phyloP scores from a whole-genome alignment of 2,888 invertebrate species.

The Megaustenia siamemsis region DNA sequence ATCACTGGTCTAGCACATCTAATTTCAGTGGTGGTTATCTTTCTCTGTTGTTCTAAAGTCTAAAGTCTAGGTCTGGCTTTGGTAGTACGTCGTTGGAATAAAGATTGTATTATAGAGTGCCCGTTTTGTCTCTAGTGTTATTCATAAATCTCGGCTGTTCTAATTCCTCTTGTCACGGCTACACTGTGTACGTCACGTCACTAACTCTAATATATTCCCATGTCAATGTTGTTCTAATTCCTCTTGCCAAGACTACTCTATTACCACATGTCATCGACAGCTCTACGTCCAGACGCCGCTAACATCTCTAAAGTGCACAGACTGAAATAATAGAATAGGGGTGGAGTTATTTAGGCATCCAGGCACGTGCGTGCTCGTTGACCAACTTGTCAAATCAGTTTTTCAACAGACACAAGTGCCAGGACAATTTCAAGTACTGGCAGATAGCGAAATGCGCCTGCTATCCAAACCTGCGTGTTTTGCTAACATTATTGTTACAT shows the following conservation, averaged over 20 bases:
- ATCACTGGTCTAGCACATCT: no score
- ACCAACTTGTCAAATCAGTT: slow-evolving; percentile 31
- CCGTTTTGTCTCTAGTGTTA: no score
- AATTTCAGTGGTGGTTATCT: no score
- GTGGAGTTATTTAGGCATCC: slow-evolving; percentile 10
- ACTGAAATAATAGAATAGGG: slow-evolving; percentile 30
- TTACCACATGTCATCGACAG: no score
- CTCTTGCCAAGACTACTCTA: no score
- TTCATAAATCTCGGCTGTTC: neutral
- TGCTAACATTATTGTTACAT: neutral
- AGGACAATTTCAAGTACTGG: neutral
- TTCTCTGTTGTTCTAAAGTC: no score
- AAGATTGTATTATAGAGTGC: no score
- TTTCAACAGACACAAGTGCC: neutral
- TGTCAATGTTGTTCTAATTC: no score
- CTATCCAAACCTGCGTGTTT: neutral
- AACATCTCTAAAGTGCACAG: neutral
- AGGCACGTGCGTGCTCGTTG: slow-evolving; percentile 24
- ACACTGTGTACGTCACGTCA: no score
- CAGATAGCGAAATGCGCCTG: neutral
- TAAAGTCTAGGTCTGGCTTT: neutral
- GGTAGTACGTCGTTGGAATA: no score
- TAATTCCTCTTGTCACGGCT: neutral
- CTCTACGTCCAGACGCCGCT: no score
- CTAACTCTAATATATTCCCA: no score